phyloP scores from a whole-genome alignment of 1,140 invertebrate species.

The Periplaneta americana region DNA sequence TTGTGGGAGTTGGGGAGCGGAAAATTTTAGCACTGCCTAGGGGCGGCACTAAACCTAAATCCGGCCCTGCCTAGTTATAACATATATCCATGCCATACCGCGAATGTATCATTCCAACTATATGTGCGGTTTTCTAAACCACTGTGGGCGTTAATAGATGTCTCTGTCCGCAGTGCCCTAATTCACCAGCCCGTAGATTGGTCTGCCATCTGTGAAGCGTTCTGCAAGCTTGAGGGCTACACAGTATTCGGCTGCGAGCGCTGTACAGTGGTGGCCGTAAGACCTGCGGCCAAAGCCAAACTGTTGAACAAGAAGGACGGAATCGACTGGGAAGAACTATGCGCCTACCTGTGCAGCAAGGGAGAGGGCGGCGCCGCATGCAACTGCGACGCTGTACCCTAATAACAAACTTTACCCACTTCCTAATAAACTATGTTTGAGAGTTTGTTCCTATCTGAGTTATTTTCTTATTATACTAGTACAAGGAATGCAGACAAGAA shows the following conservation, averaged over 20 bases:
- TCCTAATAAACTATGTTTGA: too few relatives aligned
- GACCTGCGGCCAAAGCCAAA: neutral
- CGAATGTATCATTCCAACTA: too few relatives aligned
- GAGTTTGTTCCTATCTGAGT: too few relatives aligned
- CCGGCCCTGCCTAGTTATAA: too few relatives aligned
- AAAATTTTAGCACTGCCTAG: too few relatives aligned
- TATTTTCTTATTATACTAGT: too few relatives aligned
- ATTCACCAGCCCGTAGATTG: neutral
- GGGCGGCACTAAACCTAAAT: too few relatives aligned
- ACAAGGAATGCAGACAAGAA: too few relatives aligned
- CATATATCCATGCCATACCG: too few relatives aligned
- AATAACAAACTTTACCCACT: neutral
- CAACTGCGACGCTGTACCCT: slow-evolving; percentile 51
- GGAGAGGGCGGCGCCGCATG: slow-evolving; percentile 48
- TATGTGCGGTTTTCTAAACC: too few relatives aligned
- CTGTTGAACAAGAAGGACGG: neutral
- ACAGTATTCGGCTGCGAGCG: slow-evolving; percentile 34
- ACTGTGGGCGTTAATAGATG: too few relatives aligned
- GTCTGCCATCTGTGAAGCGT: neutral
- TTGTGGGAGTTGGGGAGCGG: too few relatives aligned
- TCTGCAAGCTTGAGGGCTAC: slow-evolving; percentile 25
- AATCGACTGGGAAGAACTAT: slow-evolving; percentile 28
- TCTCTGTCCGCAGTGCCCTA: slow-evolving; percentile 15
- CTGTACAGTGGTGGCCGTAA: neutral
- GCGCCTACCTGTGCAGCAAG: slow-evolving; percentile 39